Percentiles rank a stretch among this genome's conserved stretches.
Evolutionary conservation across 2,888 invertebrate species (phyloP).

Genomic region (Ophonus ardosiacus): DNA sequence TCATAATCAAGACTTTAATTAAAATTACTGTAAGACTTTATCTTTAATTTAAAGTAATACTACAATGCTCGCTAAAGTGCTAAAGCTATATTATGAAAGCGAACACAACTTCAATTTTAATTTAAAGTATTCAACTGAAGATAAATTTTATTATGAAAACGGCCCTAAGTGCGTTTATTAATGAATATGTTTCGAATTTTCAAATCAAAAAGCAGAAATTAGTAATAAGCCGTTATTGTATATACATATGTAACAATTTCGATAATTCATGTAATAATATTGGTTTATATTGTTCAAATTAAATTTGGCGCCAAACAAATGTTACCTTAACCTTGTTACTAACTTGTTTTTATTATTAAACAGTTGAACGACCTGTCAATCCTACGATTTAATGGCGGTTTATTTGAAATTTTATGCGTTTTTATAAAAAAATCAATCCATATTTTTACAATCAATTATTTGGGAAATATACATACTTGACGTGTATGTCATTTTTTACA

Average conservation of each 20-base stretch:
- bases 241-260: background rate
- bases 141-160: no score
- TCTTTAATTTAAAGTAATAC: no score
- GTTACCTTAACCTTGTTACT: slow-evolving; percentile 37
- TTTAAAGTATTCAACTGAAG: no score
- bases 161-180: no score
- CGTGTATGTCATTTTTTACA: background rate
- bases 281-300: background rate
- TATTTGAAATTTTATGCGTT: background rate
- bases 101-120: no score
- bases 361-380: slow-evolving; percentile 28
- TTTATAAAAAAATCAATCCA: background rate
- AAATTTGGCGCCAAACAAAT: background rate
- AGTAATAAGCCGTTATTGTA: background rate
- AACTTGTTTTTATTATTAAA: slow-evolving; percentile 21
- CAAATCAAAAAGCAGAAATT: background rate
- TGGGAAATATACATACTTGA: background rate
- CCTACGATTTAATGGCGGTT: background rate
- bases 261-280: background rate
- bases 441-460: background rate
- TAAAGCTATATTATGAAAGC: no score
- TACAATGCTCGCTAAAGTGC: no score
- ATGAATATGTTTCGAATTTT: no score
- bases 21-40: no score
- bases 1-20: no score